Evolutionary conservation across 2,888 invertebrate species (phyloP).

Genomic region (Aporophyla lueneburgensis): DNA sequence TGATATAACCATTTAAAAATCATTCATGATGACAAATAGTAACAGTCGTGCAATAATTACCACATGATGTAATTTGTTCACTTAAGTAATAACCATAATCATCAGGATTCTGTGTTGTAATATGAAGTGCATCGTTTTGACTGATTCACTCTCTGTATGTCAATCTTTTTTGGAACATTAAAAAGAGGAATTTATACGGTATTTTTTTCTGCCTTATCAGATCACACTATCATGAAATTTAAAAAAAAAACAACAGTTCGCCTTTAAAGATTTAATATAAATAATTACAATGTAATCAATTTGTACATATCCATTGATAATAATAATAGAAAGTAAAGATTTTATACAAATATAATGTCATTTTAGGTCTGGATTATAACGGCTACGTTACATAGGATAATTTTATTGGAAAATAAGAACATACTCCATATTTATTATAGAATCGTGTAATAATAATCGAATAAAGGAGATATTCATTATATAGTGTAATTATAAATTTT

Average conservation of each 20-base stretch:
- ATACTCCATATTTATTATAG: constrained; percentile 70
- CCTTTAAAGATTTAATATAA: constrained; percentile 89
- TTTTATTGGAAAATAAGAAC: constrained; percentile 80
- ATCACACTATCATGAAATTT: constrained; percentile 38
- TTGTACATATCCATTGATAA: constrained; percentile 89
- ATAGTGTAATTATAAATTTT: constrained; percentile 59
- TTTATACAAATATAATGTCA: constrained; percentile 90
- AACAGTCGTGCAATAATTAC: constrained; percentile 3
- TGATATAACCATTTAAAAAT: constrained; percentile 6
- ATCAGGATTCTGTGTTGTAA: constrained; percentile 13
- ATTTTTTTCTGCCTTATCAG: constrained; percentile 26
- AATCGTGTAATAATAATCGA: constrained; percentile 62
- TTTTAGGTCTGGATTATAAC: constrained; percentile 83
- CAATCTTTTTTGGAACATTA: constrained; percentile 26
- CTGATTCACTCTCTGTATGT: constrained; percentile 1
- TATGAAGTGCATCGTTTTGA: background rate
- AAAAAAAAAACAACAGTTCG: constrained; percentile 69
- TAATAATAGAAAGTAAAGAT: constrained; percentile 88
- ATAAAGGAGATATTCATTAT: constrained; percentile 60
- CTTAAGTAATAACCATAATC: background rate
- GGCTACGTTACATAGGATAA: constrained; percentile 78
- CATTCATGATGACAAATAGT: constrained; percentile 4
- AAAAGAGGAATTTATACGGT: constrained; percentile 14
- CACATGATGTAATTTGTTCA: background rate
- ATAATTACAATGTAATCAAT: constrained; percentile 87